A percentile compares a stretch with the other conserved stretches of the same genome.
These are phyloP conservation scores for Glyphotaelius pellucidus DNA, from an alignment of 2,888 invertebrate species.

Conservation along the genomic window DNA sequence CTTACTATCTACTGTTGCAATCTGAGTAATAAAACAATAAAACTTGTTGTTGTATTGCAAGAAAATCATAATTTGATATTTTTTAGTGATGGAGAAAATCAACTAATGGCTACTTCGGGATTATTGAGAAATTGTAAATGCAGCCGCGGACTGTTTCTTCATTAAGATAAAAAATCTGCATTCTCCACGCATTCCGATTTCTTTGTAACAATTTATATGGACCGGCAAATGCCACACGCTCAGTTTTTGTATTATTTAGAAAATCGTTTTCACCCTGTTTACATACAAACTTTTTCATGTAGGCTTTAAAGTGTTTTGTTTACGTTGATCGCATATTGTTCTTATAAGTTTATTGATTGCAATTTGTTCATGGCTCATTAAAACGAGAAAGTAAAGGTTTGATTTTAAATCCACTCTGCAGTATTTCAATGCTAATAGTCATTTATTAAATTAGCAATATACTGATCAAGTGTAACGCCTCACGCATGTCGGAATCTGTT, in stretches of 20 bases:
- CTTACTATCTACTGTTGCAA: neutral
- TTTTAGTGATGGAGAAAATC: neutral
- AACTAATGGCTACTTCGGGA: neutral
- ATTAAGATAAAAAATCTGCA: neutral
- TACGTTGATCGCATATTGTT: neutral
- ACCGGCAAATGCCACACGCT: slow-evolving; percentile 29
- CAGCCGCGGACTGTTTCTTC: slow-evolving; percentile 24
- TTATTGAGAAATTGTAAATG: slow-evolving; percentile 26
- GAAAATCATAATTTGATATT: neutral
- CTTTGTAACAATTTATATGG: slow-evolving; percentile 22
- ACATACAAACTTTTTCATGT: neutral
- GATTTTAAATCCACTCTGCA: neutral
- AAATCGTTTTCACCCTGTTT: slow-evolving; percentile 20
- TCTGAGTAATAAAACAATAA: neutral
- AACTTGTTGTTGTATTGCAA: neutral
- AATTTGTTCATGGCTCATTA: neutral
- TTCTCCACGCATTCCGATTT: slow-evolving; percentile 23
- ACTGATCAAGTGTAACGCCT: neutral
- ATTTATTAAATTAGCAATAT: neutral
- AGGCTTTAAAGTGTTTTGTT: neutral
- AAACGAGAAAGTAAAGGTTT: neutral
- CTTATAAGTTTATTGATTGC: neutral
- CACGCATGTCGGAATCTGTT: neutral
- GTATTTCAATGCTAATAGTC: neutral
- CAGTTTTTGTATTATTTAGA: slow-evolving; percentile 37